These are phyloP conservation scores for Cheilosia soror DNA, from an alignment of 2,888 invertebrate species.

Conservation along the genomic window DNA sequence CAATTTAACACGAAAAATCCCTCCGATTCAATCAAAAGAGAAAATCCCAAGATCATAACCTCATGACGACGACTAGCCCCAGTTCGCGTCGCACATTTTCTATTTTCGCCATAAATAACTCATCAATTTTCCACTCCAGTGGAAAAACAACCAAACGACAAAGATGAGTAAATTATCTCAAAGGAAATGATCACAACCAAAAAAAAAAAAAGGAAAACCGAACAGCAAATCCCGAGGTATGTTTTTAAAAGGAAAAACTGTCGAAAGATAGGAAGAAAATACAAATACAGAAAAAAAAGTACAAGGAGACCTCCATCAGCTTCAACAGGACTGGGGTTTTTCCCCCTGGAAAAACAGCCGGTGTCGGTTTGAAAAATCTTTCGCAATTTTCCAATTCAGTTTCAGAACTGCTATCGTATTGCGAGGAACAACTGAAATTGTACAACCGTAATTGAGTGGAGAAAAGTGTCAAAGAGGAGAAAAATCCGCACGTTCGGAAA, in stretches of 20 bases:
- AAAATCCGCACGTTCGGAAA: conserved; percentile 35
- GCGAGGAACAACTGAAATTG: conserved; percentile 56
- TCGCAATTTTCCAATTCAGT: conserved; percentile 56
- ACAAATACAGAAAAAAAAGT: conserved; percentile 13
- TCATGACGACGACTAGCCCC: neutral
- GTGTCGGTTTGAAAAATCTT: conserved; percentile 31
- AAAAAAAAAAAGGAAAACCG: neutral
- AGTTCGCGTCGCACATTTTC: conserved; percentile 15
- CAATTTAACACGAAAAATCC: conserved; percentile 26
- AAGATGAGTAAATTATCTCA: conserved; percentile 69
- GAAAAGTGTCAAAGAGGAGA: conserved; percentile 53
- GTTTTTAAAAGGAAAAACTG: conserved; percentile 35
- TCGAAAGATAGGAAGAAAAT: conserved; percentile 19
- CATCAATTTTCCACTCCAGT: conserved; percentile 70
- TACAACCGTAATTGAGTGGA: conserved; percentile 55
- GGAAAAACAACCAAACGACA: conserved; percentile 60
- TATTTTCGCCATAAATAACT: conserved; percentile 50
- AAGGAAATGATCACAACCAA: conserved; percentile 39
- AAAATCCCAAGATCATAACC: conserved; percentile 41
- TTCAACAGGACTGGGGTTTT: conserved; percentile 48
- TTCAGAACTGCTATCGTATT: conserved; percentile 70
- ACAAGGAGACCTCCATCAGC: conserved; percentile 45
- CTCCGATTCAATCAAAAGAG: conserved; percentile 30
- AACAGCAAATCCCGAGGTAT: conserved; percentile 10
- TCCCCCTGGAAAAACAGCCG: conserved; percentile 61